Conservation (phyloP, 2,888 invertebrate genomes). For the Idaea aversata region DNA sequence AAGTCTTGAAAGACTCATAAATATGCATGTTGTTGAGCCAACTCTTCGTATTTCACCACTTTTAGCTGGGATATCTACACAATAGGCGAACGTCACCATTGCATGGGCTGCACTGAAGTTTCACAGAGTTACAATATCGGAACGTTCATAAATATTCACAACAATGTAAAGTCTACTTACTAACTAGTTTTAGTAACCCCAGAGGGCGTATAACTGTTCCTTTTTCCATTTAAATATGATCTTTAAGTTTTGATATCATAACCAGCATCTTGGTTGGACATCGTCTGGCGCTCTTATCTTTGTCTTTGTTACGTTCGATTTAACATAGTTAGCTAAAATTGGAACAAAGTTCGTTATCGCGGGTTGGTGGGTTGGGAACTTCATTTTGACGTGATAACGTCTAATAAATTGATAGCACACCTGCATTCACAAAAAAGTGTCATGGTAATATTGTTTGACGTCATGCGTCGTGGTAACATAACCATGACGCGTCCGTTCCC, state of each 20-base stretch:
- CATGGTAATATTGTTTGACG: too few relatives aligned
- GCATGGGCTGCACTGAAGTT: constrained; percentile 58
- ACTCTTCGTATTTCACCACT: constrained; percentile 63
- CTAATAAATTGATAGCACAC: too few relatives aligned
- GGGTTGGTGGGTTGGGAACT: too few relatives aligned
- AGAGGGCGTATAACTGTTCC: constrained; percentile 36
- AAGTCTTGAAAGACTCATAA: constrained; percentile 71
- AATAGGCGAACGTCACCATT: constrained; percentile 52
- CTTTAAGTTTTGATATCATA: constrained; percentile 32
- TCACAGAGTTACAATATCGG: constrained; percentile 63
- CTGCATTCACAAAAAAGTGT: too few relatives aligned
- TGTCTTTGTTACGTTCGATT: background rate
- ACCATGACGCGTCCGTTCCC: too few relatives aligned
- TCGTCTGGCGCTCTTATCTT: background rate
- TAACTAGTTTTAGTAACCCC: constrained; percentile 51
- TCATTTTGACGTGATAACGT: too few relatives aligned
- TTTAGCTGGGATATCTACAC: constrained; percentile 60
- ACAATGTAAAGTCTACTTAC: constrained; percentile 50
- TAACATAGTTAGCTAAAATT: background rate
- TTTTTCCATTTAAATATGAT: constrained; percentile 42
- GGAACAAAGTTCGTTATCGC: too few relatives aligned
- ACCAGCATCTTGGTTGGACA: background rate
- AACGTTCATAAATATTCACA: constrained; percentile 71
- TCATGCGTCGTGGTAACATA: too few relatives aligned
- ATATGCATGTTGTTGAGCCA: constrained; percentile 67